Evolutionary conservation across 1,140 invertebrate genomes (phyloP).

Genomic region (Drosophila funebris): DNA sequence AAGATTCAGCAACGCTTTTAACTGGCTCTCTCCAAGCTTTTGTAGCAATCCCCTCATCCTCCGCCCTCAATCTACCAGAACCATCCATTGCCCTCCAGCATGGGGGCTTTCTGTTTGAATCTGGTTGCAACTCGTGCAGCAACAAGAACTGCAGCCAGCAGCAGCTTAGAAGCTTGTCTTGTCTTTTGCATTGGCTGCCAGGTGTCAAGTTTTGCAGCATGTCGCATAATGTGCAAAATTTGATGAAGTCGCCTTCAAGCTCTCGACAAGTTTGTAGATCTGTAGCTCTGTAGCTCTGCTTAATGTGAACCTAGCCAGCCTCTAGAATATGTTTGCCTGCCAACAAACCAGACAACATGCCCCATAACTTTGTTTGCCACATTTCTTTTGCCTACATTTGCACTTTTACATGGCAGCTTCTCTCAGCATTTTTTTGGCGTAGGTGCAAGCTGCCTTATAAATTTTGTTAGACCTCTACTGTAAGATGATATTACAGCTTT

Average conservation of each 20-base stretch:
- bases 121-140: constrained; percentile 26
- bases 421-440: constrained; percentile 27
- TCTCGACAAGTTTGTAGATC: neutral
- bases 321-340: constrained; percentile 46
- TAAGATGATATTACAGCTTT: constrained; percentile 38
- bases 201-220: constrained; percentile 70
- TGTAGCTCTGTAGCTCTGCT: constrained; percentile 14
- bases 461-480: constrained; percentile 30
- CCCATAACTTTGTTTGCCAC: constrained; percentile 64
- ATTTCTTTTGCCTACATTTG: constrained; percentile 34
- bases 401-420: constrained; percentile 21
- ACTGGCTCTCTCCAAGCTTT: constrained; percentile 66
- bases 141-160: constrained; percentile 19
- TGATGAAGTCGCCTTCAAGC: constrained; percentile 65
- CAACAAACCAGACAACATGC: constrained; percentile 27
- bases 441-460: constrained; percentile 58
- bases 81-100: neutral
- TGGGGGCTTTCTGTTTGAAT: constrained; percentile 10
- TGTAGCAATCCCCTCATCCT: constrained; percentile 7
- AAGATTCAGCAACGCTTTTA: constrained; percentile 82
- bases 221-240: constrained; percentile 80
- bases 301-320: constrained; percentile 9
- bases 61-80: no score
- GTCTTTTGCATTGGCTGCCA: constrained; percentile 53
- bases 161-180: constrained; percentile 48